A percentile compares a stretch with the other conserved stretches of the same genome.
These are phyloP conservation scores for Chelmon rostratus DNA, from an alignment of 2,797 vertebrate genomes.

Conservation along the genomic window DNA sequence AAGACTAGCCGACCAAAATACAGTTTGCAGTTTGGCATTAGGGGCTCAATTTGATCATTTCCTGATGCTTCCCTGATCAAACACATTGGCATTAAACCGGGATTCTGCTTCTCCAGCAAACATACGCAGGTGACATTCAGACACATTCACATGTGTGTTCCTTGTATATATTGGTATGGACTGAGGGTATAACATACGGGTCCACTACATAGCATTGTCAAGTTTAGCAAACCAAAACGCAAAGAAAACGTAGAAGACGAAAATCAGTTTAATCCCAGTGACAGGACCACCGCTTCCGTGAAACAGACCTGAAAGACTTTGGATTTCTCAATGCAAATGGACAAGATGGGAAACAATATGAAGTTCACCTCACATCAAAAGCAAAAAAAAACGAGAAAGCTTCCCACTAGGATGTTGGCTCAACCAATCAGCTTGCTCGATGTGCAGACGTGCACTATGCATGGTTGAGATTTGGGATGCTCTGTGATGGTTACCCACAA, in stretches of 20 bases:
- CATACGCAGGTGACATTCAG: not conserved
- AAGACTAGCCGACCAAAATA: slow-evolving; percentile 4
- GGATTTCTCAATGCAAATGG: not conserved
- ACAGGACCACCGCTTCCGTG: not conserved
- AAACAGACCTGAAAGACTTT: not conserved
- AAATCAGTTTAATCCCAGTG: not conserved
- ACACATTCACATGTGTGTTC: not conserved
- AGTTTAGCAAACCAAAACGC: not conserved
- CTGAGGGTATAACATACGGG: not conserved
- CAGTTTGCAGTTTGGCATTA: slow-evolving; percentile 8
- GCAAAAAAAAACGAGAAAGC: not conserved
- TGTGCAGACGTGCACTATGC: not conserved
- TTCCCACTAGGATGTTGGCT: not conserved
- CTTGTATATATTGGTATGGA: not conserved
- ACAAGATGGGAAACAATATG: not conserved
- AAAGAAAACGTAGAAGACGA: not conserved
- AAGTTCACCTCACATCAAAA: too few relatives aligned
- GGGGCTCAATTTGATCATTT: not conserved
- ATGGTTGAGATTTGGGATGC: not conserved
- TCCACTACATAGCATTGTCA: not conserved
- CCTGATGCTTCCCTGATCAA: slow-evolving; percentile 23
- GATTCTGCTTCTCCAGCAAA: not conserved
- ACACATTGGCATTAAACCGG: slow-evolving; percentile 16
- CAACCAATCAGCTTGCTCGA: not conserved
- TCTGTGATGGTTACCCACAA: not conserved